Conservation (phyloP, 2,113 vertebrate species). For the Chascanopsetta lugubris region DNA sequence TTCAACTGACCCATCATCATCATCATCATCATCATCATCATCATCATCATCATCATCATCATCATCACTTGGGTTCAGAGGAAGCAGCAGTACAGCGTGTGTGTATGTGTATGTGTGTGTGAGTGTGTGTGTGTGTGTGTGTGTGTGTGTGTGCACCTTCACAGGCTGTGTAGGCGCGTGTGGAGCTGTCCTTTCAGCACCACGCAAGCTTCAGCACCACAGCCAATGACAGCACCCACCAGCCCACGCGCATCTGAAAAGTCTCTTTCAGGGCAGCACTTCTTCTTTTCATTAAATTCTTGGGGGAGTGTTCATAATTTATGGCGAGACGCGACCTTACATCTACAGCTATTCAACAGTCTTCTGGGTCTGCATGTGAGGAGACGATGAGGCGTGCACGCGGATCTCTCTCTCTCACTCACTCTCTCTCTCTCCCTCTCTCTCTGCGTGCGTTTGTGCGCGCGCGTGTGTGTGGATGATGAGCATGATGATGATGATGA, state of each 20-base stretch:
- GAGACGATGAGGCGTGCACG: conserved; percentile 25
- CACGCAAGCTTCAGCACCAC: conserved; percentile 72
- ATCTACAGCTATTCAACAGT: conserved; percentile 36
- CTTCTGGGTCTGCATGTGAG: conserved; percentile 31
- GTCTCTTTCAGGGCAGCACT: conserved; percentile 28
- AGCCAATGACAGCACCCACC: conserved; percentile 62
- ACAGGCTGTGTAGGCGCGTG: conserved; percentile 56
- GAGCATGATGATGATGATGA: conserved; percentile 60
- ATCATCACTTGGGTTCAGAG: conserved; percentile 44
- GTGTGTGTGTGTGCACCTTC: background rate
- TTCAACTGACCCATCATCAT: conserved; percentile 30
- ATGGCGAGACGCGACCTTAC: conserved; percentile 51
- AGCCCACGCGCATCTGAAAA: conserved; percentile 50
- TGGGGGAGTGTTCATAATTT: conserved; percentile 37
- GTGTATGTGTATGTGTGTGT: conserved; percentile 28
- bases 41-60: too few species aligned
- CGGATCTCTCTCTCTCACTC: background rate
- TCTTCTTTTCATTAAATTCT: conserved; percentile 41
- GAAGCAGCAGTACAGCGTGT: background rate
- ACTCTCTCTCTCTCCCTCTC: background rate
- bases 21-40: too few species aligned
- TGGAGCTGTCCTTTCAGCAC: conserved; percentile 84
- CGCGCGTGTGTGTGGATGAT: conserved; percentile 23
- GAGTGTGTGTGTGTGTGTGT: conserved; percentile 48
- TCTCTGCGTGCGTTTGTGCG: conserved; percentile 8